Percentiles rank a stretch among this genome's conserved stretches.
Evolutionary conservation across 2,888 invertebrate genomes (phyloP).

Genomic region (Dynastes maya): DNA sequence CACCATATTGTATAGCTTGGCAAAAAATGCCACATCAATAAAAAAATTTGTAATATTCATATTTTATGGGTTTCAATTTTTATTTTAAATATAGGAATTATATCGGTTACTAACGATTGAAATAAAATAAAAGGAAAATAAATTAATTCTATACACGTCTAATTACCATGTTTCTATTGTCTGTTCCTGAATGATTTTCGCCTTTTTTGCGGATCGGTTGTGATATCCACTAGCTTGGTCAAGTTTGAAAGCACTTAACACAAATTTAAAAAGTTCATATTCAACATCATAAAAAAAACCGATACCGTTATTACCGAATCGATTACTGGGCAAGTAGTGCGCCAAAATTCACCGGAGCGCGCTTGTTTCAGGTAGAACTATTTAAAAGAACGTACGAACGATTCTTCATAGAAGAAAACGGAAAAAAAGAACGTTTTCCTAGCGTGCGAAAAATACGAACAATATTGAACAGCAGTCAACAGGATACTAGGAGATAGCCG

Average conservation of each 20-base stretch:
- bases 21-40: no score
- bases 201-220: not conserved
- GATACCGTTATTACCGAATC: slow-evolving; percentile 20
- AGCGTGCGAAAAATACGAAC: slow-evolving; percentile 40
- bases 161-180: slow-evolving; percentile 18
- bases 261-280: not conserved
- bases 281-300: not conserved
- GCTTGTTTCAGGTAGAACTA: not conserved
- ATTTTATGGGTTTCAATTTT: no score
- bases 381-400: not conserved
- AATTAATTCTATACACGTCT: not conserved
- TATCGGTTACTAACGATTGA: not conserved
- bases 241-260: slow-evolving; percentile 21
- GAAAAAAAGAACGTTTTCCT: not conserved
- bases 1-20: no score
- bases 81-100: no score
- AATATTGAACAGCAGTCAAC: slow-evolving; percentile 48
- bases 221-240: not conserved
- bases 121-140: not conserved
- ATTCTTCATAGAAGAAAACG: slow-evolving; percentile 3
- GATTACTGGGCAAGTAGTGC: not conserved
- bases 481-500: slow-evolving; percentile 49
- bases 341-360: not conserved
- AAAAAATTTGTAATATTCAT: no score
- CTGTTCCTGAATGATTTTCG: not conserved